A percentile compares a stretch with the other conserved stretches of the same genome.
phyloP scores from a whole-genome alignment of 1,140 invertebrate genomes.

The Zaprionus inermis region DNA sequence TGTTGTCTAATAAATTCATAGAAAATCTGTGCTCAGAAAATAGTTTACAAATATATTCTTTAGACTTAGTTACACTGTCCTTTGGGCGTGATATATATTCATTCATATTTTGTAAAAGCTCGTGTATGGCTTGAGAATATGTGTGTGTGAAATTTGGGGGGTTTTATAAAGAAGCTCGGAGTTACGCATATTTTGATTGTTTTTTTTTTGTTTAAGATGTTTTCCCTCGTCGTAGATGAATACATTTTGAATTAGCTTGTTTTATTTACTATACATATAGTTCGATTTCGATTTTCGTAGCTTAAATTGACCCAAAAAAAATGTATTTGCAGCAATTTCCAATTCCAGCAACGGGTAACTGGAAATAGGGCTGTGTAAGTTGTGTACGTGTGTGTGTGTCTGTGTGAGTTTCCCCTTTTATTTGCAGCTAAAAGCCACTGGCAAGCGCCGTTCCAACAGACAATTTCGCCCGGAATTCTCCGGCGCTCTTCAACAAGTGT shows the following conservation, averaged over 20 bases:
- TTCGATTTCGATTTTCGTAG: conserved; percentile 20
- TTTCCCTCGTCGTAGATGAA: conserved; percentile 21
- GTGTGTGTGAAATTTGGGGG: conserved; percentile 38
- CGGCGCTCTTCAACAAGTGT: conserved; percentile 5
- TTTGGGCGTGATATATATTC: conserved; percentile 73
- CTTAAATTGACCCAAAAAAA: conserved; percentile 74
- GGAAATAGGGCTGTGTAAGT: not conserved
- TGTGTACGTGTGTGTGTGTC: not conserved
- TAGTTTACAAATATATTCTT: conserved; percentile 80
- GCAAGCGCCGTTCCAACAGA: not conserved
- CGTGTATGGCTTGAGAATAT: conserved; percentile 25
- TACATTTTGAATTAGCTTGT: conserved; percentile 31
- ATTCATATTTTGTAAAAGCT: conserved; percentile 32
- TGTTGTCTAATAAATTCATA: conserved; percentile 75
- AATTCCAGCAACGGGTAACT: not conserved
- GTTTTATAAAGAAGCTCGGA: conserved; percentile 68
- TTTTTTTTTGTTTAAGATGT: conserved; percentile 39
- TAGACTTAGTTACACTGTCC: conserved; percentile 79
- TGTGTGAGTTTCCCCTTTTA: not conserved
- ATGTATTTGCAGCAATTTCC: conserved; percentile 7
- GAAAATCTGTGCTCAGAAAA: conserved; percentile 80
- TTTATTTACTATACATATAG: conserved; percentile 1
- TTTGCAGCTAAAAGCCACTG: not conserved
- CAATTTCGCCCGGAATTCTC: not conserved
- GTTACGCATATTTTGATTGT: conserved; percentile 78